Base-by-base conservation (phyloP, 37 sponge, comb jelly and placozoan genomes). In the Chondrilla cf. caribensis region DNA sequence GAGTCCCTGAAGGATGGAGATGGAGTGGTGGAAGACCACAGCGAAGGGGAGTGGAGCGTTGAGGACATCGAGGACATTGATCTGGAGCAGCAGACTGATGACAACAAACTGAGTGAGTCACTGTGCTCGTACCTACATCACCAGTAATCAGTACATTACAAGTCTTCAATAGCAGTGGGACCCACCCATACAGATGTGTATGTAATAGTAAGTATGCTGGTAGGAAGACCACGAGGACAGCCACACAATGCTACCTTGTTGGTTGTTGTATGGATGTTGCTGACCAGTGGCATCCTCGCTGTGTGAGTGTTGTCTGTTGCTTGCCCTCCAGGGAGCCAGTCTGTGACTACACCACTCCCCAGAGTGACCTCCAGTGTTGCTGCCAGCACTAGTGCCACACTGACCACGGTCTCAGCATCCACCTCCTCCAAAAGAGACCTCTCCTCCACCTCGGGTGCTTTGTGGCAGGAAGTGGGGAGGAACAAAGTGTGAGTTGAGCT, bases 71-170 rank as follows among this genome's bases (percentile, higher is more conserved):
- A 81, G 18, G 82, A 81, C 60, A 75, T 81, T 62, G 81, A 80
- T 9, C 59, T 71, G 81, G 86, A 85, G 40, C 42, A 79, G 28
- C 70, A 71, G 40, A 89, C 90, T 22, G 90, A 89, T 67, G 90
- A 89, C 22, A 85, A 85, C 60, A 89, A 89, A 58, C 62, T 89
- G 29, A 66, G 90, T 89, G 62, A 89, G 90, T 86, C 21, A 3
- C 15, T 6, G 31, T 28, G 32, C 32, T 6, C 33, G 51, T 47
- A 11, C 11, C n/a, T n/a, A n/a, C n/a, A n/a, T n/a, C n/a, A n/a
- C n/a, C n/a, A n/a, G n/a, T n/a, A n/a, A n/a, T n/a, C n/a, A n/a
- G n/a, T n/a, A n/a, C n/a, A n/a, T n/a, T n/a, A n/a, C n/a, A n/a
- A n/a, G n/a, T n/a, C n/a, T n/a, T n/a, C n/a, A n/a, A n/a, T n/a